Conservation (phyloP, 2,888 invertebrate species). For the Drosophila anomalata region DNA sequence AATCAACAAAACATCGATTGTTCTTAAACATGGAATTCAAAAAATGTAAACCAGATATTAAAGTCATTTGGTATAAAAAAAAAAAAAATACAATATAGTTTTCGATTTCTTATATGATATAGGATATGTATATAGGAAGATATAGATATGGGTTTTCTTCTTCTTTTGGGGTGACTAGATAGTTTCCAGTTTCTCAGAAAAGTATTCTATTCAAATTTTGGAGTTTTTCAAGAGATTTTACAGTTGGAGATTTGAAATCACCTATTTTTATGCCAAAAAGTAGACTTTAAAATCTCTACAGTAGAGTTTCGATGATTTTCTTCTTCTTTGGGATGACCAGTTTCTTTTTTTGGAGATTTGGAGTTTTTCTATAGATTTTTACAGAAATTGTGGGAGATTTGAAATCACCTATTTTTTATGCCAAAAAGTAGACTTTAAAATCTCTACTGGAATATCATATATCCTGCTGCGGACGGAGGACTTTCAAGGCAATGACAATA, state of each 20-base stretch:
- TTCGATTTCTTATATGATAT: conserved; percentile 43
- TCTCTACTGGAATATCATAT: neutral
- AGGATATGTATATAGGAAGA: too few relatives aligned
- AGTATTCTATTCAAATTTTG: too few relatives aligned
- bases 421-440: neutral
- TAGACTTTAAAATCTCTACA: too few relatives aligned
- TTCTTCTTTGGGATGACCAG: too few relatives aligned
- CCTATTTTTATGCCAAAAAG: too few relatives aligned
- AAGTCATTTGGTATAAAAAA: conserved; percentile 72
- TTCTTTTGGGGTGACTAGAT: neutral
- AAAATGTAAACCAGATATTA: conserved; percentile 72
- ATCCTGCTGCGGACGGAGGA: conserved; percentile 33
- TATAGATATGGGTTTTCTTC: conserved; percentile 5
- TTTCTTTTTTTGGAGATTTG: too few relatives aligned
- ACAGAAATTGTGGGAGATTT: neutral
- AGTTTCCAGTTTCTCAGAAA: too few relatives aligned
- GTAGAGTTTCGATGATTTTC: too few relatives aligned
- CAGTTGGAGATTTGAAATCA: too few relatives aligned
- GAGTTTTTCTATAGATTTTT: too few relatives aligned
- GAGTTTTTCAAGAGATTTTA: too few relatives aligned
- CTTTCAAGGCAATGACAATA: conserved; percentile 1
- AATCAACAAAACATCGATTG: conserved; percentile 70
- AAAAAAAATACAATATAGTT: conserved; percentile 62
- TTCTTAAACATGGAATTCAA: conserved; percentile 72
- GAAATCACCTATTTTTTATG: neutral